Conservation (phyloP, 2,888 invertebrate species). For the Diarsia mendica region DNA sequence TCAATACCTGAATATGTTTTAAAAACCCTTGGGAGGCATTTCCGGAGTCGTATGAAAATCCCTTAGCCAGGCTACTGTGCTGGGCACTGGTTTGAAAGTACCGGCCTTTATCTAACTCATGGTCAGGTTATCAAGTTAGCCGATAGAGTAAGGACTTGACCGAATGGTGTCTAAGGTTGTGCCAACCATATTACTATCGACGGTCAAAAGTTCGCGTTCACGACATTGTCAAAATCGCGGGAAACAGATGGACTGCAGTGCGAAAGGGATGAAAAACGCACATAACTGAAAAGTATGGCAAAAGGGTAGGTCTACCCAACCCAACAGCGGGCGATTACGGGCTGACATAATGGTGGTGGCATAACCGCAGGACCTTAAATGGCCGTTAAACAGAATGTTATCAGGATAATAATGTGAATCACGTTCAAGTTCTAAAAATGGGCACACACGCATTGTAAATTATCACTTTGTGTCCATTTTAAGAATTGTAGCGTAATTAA, state of each 20-base stretch:
- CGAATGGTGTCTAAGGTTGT: neutral
- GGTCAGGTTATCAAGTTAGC: neutral
- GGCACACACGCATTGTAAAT: too few species aligned
- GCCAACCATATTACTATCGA: neutral
- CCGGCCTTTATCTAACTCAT: neutral
- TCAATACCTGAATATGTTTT: neutral
- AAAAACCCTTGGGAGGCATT: neutral
- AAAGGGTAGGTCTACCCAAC: neutral
- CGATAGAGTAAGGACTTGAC: neutral
- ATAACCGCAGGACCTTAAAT: too few species aligned
- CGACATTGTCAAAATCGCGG: neutral
- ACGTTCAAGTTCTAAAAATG: too few species aligned
- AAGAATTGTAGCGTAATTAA: too few species aligned
- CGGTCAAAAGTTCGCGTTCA: neutral
- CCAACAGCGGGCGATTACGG: neutral
- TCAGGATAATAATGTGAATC: too few species aligned
- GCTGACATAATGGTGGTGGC: neutral
- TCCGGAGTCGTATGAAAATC: neutral
- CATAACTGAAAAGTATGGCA: neutral
- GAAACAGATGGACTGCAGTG: too few species aligned
- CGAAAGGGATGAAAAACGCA: neutral
- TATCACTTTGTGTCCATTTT: too few species aligned
- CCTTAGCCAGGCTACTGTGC: neutral
- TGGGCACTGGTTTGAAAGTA: neutral
- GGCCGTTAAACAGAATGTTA: too few species aligned